Base-by-base conservation (phyloP, 2,797 vertebrate species). In the Coregonus suidteri region DNA sequence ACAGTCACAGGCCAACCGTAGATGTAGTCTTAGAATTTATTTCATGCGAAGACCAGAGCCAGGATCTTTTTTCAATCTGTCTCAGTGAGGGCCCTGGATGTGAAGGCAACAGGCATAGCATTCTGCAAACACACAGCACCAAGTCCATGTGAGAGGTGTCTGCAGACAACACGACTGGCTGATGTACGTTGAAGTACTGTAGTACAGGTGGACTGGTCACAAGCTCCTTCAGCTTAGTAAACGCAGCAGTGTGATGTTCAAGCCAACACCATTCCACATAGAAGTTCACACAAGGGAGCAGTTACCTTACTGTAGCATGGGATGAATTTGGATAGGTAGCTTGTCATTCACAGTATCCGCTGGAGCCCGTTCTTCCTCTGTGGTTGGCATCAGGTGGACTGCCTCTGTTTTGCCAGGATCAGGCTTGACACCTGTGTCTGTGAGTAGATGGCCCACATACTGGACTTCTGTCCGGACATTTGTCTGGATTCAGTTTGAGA, bases 281-380 rank as follows among this genome's bases (percentile, higher is more conserved):
- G 11, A 20, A 81, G 78, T 2, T 75, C 9, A 54, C 37, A 0
- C 20, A 75, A 6, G 20, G 62, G 75, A n/a, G 54, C 75, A 35
- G 76, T 75, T 18, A 59, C 4, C 11, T 85, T 67, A 4, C 71
- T 79, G 71, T 84, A 81, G 56, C 51, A 41, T 13, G 69, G 77
- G 51, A 78, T 76, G 41, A 70, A 71, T 30, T 78, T 77, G 9
- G 53, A 73, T 0, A 73, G 16, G 18, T 72, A 73, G 37, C 80
- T 78, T 14, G 68, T 79, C 75, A 79, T 76, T 16, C 68, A 72
- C 3, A 74, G 69, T 53, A 80, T 66, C 47, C 47, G 56, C 20
- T 77, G 68, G 9, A 75, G 25, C 6, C 14, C 73, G 51, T 25
- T 74, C 75, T 31, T 79, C 65, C 6, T 47, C 6, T 20, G 65